A percentile compares a stretch with the other conserved stretches of the same genome.
Conservation (phyloP, 2,113 vertebrate genomes). For the Grallaria varia region DNA sequence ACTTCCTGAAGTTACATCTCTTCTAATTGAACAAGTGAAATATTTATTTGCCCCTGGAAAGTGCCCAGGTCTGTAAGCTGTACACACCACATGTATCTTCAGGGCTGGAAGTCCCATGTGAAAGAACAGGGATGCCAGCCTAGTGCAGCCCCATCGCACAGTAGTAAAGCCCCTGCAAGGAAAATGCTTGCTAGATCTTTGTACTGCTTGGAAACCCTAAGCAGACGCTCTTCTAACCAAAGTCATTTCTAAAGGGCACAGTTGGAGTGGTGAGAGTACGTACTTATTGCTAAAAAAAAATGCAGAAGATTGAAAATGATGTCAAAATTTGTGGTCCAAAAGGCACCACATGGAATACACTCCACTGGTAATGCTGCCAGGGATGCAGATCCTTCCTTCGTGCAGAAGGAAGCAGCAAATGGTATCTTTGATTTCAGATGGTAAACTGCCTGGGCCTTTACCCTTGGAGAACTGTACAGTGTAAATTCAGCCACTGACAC, state of each 20-base stretch:
- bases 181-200: background rate
- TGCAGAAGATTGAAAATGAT: background rate
- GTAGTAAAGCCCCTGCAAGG: background rate
- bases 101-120: background rate
- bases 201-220: background rate
- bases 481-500: slow-evolving; percentile 44
- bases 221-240: background rate
- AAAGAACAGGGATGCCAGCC: background rate
- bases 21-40: background rate
- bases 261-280: background rate
- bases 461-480: slow-evolving; percentile 20
- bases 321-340: background rate
- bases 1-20: background rate
- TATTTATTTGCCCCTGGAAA: background rate
- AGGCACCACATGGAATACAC: background rate
- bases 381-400: background rate
- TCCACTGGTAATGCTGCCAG: background rate
- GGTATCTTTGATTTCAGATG: slow-evolving; percentile 13
- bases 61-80: background rate
- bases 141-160: rapidly evolving
- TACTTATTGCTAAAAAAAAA: background rate
- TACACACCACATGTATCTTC: background rate
- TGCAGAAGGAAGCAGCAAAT: slow-evolving; percentile 9
- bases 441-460: slow-evolving; percentile 44
- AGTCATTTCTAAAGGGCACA: background rate